Evolutionary conservation across 2,888 invertebrate species (phyloP).

Genomic region (Alcis repandata): DNA sequence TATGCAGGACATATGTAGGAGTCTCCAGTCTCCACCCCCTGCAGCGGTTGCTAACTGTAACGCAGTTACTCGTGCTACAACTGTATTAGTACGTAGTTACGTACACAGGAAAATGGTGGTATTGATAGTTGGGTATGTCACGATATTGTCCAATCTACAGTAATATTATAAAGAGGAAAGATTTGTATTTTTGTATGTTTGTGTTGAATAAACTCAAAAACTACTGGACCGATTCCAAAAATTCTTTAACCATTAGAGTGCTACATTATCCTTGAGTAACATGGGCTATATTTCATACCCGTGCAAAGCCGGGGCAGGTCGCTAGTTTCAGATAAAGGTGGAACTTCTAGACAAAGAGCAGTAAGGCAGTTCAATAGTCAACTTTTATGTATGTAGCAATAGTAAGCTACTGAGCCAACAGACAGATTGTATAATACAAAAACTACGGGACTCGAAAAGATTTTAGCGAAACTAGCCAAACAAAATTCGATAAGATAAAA

Average conservation of each 20-base stretch:
- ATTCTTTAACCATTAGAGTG: too few species aligned
- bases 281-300: too few species aligned
- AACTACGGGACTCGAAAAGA: not conserved
- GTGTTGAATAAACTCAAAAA: too few species aligned
- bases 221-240: too few species aligned
- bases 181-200: too few species aligned
- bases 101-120: not conserved
- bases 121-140: not conserved
- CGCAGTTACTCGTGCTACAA: not conserved
- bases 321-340: too few species aligned
- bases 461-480: not conserved
- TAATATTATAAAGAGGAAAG: too few species aligned
- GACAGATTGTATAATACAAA: not conserved
- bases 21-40: constrained; percentile 7
- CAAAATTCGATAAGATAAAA: not conserved
- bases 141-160: not conserved
- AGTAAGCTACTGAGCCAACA: too few species aligned
- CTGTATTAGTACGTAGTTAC: not conserved
- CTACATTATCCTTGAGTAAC: too few species aligned
- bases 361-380: too few species aligned
- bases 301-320: too few species aligned
- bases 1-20: constrained; percentile 22
- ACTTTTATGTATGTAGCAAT: too few species aligned
- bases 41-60: constrained; percentile 1
- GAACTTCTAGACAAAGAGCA: not conserved